A percentile compares a stretch with the other conserved stretches of the same genome.
phyloP scores from a whole-genome alignment of 2,113 vertebrate species.

The Capra hircus region DNA sequence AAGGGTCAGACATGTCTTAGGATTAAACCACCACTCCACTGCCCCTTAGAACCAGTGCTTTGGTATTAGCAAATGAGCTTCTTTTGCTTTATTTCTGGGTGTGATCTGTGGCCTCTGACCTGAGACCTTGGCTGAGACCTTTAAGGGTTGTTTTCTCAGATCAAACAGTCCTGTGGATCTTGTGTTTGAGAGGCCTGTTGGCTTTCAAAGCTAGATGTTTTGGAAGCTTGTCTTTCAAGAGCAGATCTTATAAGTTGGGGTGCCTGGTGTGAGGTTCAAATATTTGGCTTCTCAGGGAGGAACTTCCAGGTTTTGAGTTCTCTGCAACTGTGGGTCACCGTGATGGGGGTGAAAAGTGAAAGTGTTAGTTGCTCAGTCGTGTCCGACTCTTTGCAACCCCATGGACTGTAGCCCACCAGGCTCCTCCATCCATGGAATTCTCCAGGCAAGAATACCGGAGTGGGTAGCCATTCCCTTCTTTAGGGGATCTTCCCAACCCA shows the following conservation, averaged over 20 bases:
- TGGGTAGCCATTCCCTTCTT: not conserved
- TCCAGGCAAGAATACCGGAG: not conserved
- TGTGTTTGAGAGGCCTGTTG: not conserved
- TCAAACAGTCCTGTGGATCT: not conserved
- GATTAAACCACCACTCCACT: not conserved
- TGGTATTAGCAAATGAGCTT: not conserved
- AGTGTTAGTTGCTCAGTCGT: rapidly evolving
- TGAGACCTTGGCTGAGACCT: not conserved
- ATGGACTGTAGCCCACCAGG: not conserved
- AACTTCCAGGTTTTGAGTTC: not conserved
- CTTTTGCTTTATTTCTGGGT: not conserved
- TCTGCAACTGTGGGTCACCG: not conserved
- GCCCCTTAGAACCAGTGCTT: not conserved
- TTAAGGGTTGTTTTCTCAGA: not conserved
- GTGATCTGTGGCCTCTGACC: not conserved
- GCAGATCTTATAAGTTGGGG: not conserved
- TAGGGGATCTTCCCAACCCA: not conserved
- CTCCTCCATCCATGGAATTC: not conserved
- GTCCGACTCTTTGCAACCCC: rapidly evolving
- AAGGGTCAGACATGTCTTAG: not conserved
- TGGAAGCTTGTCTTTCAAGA: not conserved
- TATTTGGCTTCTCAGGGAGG: not conserved
- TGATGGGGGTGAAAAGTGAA: not conserved
- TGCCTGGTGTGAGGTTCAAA: not conserved
- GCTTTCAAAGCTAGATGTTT: not conserved